These are phyloP conservation scores for Oxyruncus cristatus DNA, from an alignment of 2,113 vertebrate genomes.

Conservation along the genomic window DNA sequence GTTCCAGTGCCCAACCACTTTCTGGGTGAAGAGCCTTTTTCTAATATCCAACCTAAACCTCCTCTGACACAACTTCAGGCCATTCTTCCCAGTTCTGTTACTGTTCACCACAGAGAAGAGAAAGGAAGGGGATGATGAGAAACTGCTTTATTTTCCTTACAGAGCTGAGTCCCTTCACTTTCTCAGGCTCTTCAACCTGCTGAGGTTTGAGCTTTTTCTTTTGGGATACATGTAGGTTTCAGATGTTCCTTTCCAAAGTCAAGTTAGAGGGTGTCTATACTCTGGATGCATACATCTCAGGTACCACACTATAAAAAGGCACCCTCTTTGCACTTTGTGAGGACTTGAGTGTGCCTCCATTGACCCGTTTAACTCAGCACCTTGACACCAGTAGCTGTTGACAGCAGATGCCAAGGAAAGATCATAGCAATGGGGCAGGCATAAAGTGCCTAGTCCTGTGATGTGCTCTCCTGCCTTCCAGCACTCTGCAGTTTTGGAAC, in stretches of 20 bases:
- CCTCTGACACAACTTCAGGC: not conserved
- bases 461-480: not conserved
- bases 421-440: not conserved
- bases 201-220: not conserved
- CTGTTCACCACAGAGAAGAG: not conserved
- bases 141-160: not conserved
- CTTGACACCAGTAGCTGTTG: not conserved
- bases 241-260: not conserved
- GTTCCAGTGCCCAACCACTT: not conserved
- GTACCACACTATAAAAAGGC: not conserved
- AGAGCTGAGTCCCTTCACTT: not conserved
- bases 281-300: not conserved
- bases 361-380: not conserved
- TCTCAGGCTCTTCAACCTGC: not conserved
- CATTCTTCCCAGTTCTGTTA: not conserved
- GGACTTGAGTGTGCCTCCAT: not conserved
- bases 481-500: not conserved
- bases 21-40: not conserved
- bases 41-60: not conserved
- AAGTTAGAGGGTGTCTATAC: not conserved
- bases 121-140: not conserved
- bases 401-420: not conserved
- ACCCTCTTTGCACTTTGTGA: not conserved
- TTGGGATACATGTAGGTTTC: not conserved
- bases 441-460: not conserved